Evolutionary conservation across 2,888 invertebrate species (phyloP).

Genomic region (Lepidochitona cinerea): DNA sequence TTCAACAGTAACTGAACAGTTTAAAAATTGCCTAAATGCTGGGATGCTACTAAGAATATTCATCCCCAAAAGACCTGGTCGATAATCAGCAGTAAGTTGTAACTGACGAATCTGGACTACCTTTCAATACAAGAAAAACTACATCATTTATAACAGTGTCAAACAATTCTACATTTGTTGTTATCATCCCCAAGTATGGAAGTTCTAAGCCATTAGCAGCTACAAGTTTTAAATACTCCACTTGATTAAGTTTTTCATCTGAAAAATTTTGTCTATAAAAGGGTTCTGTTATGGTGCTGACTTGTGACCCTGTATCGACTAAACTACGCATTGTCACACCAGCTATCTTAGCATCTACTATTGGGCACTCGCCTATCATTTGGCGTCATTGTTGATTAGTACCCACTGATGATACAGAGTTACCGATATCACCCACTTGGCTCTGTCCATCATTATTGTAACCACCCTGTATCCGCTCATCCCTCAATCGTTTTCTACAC

Average conservation of each 20-base stretch:
- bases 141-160: not conserved
- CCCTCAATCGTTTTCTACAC: too few relatives aligned
- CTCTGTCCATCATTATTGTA: too few relatives aligned
- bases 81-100: too few relatives aligned
- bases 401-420: too few relatives aligned
- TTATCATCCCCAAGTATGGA: not conserved
- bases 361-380: not conserved
- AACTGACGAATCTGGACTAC: too few relatives aligned
- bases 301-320: conserved; percentile 1
- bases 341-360: not conserved
- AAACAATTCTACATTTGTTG: not conserved
- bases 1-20: not conserved
- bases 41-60: not conserved
- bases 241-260: not conserved
- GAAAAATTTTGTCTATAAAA: not conserved
- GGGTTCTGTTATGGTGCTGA: not conserved
- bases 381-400: too few relatives aligned
- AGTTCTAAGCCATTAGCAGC: not conserved
- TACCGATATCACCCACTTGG: too few relatives aligned
- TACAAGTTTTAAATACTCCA: not conserved
- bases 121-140: too few relatives aligned
- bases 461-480: too few relatives aligned
- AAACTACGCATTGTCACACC: not conserved
- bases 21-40: not conserved
- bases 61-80: not conserved